A percentile compares a stretch with the other conserved stretches of the same genome.
phyloP scores from a whole-genome alignment of 2,113 vertebrate species.

The Panthera tigris region DNA sequence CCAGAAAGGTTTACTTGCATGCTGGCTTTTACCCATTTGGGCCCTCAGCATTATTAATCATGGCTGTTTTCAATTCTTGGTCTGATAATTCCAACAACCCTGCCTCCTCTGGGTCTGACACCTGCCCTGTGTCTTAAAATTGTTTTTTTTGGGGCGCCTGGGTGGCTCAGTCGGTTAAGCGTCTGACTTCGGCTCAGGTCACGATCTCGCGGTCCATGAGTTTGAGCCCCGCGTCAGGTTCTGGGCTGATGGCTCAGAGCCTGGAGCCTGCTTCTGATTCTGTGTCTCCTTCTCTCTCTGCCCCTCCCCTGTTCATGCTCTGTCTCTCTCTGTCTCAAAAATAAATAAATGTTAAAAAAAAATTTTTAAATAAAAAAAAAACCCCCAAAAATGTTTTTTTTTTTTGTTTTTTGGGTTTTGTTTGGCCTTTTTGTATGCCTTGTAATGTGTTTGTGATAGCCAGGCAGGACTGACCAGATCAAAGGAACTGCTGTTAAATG shows the following conservation, averaged over 20 bases:
- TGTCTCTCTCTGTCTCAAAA: no score
- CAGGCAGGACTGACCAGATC: no score
- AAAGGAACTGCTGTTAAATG: neutral
- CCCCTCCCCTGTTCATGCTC: no score
- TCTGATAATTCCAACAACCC: neutral
- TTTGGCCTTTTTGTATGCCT: neutral
- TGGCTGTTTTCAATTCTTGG: neutral
- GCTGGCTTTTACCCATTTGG: neutral
- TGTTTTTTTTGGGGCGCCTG: neutral
- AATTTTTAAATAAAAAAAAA: no score
- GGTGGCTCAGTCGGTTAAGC: no score
- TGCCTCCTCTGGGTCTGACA: neutral
- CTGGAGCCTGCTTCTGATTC: no score
- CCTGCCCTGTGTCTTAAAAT: neutral
- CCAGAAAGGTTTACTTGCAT: neutral
- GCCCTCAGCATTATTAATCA: neutral
- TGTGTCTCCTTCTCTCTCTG: no score
- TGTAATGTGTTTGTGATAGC: neutral
- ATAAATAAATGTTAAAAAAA: no score
- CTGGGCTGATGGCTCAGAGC: no score
- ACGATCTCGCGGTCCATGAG: no score
- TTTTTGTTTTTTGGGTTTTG: neutral
- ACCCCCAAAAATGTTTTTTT: neutral
- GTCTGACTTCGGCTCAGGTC: no score
- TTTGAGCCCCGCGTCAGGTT: no score